Evolutionary conservation across 2,888 invertebrate genomes (phyloP).

Genomic region (Hirtodrosophila alboralis): DNA sequence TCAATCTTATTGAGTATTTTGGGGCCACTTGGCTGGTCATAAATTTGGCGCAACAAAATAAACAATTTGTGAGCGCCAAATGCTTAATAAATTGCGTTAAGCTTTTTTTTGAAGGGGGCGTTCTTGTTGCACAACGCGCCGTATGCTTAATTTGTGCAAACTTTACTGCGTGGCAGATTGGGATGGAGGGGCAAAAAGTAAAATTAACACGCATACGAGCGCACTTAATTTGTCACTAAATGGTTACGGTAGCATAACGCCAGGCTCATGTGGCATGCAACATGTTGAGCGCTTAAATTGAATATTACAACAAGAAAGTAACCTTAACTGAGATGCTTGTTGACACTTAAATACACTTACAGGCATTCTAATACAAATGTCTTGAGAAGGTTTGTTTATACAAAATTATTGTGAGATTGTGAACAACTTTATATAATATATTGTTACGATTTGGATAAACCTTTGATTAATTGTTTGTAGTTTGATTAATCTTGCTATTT

Average conservation of each 20-base stretch:
- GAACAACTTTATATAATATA: too few relatives aligned
- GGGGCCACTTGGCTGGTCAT: slow-evolving; percentile 30
- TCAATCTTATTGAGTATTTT: slow-evolving; percentile 28
- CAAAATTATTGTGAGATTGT: too few relatives aligned
- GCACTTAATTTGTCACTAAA: slow-evolving; percentile 76
- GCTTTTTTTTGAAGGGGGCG: slow-evolving; percentile 37
- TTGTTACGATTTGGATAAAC: too few relatives aligned
- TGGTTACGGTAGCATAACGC: slow-evolving; percentile 46
- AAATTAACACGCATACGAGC: slow-evolving; percentile 73
- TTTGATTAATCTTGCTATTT: too few relatives aligned
- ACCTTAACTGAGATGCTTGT: too few relatives aligned
- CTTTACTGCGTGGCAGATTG: slow-evolving; percentile 37
- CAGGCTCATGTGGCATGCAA: slow-evolving; percentile 63
- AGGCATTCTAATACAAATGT: too few relatives aligned
- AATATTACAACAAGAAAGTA: slow-evolving; percentile 76
- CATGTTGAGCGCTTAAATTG: slow-evolving; percentile 75
- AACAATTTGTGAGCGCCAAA: slow-evolving; percentile 70
- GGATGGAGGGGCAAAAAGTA: too few relatives aligned
- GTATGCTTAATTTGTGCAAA: slow-evolving; percentile 58
- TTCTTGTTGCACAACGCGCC: slow-evolving; percentile 26
- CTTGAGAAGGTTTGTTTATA: too few relatives aligned
- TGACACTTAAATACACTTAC: too few relatives aligned
- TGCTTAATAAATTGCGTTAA: slow-evolving; percentile 74
- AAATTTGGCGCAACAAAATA: slow-evolving; percentile 64
- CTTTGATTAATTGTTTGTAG: too few relatives aligned